phyloP scores from a whole-genome alignment of 2,113 vertebrate genomes.

The Chinchilla lanigera region DNA sequence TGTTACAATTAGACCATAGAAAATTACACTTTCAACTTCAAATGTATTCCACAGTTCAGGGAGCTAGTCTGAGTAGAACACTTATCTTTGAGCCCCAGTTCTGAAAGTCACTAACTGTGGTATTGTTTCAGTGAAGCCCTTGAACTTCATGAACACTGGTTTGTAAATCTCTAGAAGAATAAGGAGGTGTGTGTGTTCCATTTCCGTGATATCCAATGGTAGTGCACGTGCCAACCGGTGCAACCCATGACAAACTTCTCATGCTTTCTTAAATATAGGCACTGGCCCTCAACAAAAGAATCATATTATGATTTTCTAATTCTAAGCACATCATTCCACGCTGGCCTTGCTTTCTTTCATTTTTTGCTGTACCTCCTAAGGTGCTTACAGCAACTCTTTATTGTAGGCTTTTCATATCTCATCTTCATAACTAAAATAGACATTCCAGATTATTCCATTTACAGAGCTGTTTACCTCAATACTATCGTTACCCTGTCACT shows the following conservation, averaged over 20 bases:
- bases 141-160: neutral
- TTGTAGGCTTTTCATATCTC: neutral
- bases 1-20: conserved; percentile 15
- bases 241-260: neutral
- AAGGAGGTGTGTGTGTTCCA: neutral
- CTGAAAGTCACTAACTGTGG: neutral
- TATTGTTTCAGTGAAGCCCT: neutral
- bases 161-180: neutral
- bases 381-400: neutral
- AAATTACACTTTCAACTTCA: neutral
- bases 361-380: neutral
- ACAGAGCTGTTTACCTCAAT: no score
- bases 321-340: neutral
- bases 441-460: neutral
- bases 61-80: neutral
- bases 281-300: neutral
- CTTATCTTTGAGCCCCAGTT: neutral
- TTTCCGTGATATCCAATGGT: neutral
- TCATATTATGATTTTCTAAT: neutral
- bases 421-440: neutral
- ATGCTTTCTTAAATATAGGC: neutral
- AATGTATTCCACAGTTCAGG: neutral
- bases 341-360: neutral
- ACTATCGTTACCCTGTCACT: neutral
- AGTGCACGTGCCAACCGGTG: neutral